Evolutionary conservation across 2,888 invertebrate species (phyloP).

Genomic region (Oligia strigilis): DNA sequence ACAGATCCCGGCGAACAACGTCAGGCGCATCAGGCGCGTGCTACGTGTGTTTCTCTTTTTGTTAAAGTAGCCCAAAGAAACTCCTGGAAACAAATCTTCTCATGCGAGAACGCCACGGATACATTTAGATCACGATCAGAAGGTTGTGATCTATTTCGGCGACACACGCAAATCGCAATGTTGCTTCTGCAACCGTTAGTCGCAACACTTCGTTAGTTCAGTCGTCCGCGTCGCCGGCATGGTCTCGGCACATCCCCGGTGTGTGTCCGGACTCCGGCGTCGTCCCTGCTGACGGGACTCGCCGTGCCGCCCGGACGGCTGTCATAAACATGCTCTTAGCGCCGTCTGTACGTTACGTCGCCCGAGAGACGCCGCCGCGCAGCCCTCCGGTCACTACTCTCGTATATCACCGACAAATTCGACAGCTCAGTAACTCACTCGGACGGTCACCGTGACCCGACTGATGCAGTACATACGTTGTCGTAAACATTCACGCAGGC

Average conservation of each 20-base stretch:
- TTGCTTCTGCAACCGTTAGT: neutral
- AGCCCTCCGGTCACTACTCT: conserved; percentile 4
- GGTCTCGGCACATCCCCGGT: neutral
- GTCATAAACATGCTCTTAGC: conserved; percentile 33
- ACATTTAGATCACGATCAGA: neutral
- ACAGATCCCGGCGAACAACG: neutral
- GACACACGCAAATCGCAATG: neutral
- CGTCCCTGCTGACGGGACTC: neutral
- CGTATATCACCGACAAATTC: conserved; percentile 15
- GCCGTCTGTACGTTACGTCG: conserved; percentile 10
- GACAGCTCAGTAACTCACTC: conserved; percentile 36
- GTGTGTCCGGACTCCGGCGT: neutral
- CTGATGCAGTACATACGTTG: conserved; percentile 1
- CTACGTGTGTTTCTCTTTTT: neutral
- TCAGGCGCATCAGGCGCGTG: neutral
- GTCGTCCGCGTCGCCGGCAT: neutral
- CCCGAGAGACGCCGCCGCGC: conserved; percentile 36
- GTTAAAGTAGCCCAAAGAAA: neutral
- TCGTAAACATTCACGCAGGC: neutral
- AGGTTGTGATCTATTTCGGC: neutral
- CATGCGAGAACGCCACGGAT: neutral
- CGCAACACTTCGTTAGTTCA: neutral
- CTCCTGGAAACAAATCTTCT: neutral
- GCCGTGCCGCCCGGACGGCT: neutral
- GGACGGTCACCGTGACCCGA: neutral